phyloP scores from a whole-genome alignment of 2,888 invertebrate species.

The Anorthoa munda region DNA sequence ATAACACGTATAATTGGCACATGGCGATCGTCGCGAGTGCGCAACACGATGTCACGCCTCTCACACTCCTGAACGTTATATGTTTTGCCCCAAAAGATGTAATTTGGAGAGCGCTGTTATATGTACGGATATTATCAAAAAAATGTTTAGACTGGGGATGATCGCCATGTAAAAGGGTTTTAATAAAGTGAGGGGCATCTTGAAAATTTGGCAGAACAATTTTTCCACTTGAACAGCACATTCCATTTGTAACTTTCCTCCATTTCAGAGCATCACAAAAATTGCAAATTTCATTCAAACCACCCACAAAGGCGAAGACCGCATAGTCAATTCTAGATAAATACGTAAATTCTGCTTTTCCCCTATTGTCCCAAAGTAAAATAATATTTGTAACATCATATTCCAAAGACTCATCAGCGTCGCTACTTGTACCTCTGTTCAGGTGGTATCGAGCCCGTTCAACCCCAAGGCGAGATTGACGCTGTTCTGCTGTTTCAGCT shows the following conservation, averaged over 20 bases:
- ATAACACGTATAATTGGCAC: too few species aligned
- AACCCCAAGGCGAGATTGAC: background rate
- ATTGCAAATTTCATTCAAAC: too few species aligned
- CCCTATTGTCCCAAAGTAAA: background rate
- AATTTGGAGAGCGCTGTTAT: too few species aligned
- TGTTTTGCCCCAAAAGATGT: too few species aligned
- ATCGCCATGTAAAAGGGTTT: too few species aligned
- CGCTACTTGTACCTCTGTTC: conserved; percentile 2
- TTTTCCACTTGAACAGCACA: too few species aligned
- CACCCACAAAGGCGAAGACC: background rate
- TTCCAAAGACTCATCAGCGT: conserved; percentile 10
- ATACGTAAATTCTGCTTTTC: conserved; percentile 5
- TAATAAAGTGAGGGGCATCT: too few species aligned
- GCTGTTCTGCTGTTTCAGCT: background rate
- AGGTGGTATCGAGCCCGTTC: conserved; percentile 2
- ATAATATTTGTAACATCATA: conserved; percentile 5
- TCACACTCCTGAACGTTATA: conserved; percentile 18
- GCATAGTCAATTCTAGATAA: conserved; percentile 10
- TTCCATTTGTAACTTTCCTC: too few species aligned
- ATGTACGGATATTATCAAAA: too few species aligned
- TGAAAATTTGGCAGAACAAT: too few species aligned
- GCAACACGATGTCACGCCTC: conserved; percentile 22
- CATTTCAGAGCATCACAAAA: too few species aligned
- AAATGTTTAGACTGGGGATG: too few species aligned
- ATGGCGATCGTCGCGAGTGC: conserved; percentile 15